Conservation (phyloP, 35 echinoderm and acorn worm genomes). For the Lytechinus pictus region DNA sequence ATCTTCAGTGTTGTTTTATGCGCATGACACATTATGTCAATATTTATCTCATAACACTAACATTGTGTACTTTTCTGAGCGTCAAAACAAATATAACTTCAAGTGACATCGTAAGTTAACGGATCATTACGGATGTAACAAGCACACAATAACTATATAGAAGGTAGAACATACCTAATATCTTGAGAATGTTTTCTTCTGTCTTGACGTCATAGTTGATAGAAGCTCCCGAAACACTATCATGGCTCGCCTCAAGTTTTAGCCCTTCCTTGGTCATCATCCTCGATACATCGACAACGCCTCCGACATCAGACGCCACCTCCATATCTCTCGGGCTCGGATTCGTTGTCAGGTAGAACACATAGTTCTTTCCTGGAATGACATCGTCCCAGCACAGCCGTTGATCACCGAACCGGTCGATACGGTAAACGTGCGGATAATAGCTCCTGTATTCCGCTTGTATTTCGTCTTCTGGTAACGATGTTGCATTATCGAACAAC, state of each 20-base stretch:
- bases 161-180: slow-evolving; percentile 47
- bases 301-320: not conserved
- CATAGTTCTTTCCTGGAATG: slow-evolving; percentile 23
- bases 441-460: slow-evolving; percentile 10
- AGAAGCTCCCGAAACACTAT: slow-evolving; percentile 44
- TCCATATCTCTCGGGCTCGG: slow-evolving; percentile 36
- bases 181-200: slow-evolving; percentile 46
- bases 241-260: slow-evolving; percentile 47
- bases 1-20: not conserved
- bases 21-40: not conserved
- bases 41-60: not conserved
- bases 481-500: slow-evolving; percentile 46
- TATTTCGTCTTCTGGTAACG: not conserved
- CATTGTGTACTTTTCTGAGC: not conserved
- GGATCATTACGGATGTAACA: not conserved
- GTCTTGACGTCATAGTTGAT: slow-evolving; percentile 33
- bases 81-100: not conserved
- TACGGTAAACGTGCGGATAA: slow-evolving; percentile 49
- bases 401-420: slow-evolving; percentile 39
- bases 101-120: not conserved
- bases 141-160: not conserved
- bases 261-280: slow-evolving; percentile 37
- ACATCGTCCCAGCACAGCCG: slow-evolving; percentile 45
- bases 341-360: slow-evolving; percentile 50
- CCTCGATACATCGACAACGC: not conserved